A percentile compares a stretch with the other conserved stretches of the same genome.
Evolutionary conservation across 1,140 invertebrate genomes (phyloP).

Genomic region (Drosophila funebris): DNA sequence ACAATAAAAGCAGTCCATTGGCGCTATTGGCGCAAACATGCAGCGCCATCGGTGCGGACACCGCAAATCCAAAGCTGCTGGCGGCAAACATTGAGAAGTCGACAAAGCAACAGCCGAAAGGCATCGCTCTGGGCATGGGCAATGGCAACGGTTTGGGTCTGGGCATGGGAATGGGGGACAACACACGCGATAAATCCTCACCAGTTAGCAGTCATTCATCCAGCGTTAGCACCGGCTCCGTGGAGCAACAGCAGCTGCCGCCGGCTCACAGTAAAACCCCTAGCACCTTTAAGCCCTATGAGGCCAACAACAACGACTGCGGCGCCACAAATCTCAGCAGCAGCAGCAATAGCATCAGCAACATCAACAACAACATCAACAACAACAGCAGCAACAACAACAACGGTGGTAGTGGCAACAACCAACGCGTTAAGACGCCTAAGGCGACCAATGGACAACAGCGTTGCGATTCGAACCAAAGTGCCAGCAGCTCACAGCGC

Average conservation of each 20-base stretch:
- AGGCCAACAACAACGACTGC: conserved; percentile 84
- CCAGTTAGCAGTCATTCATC: conserved; percentile 83
- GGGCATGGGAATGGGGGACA: conserved; percentile 47
- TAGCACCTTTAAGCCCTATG: conserved; percentile 88
- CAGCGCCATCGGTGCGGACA: conserved; percentile 96
- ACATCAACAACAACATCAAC: conserved; percentile 59
- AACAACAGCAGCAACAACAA: conserved; percentile 53
- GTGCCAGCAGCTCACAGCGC: conserved; percentile 80
- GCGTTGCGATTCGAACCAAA: conserved; percentile 83
- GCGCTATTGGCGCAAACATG: conserved; percentile 97
- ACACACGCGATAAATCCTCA: conserved; percentile 86
- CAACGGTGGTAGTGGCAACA: conserved; percentile 15
- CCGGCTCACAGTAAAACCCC: conserved; percentile 59
- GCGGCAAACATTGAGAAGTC: conserved; percentile 88
- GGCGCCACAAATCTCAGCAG: conserved; percentile 80
- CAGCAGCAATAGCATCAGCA: conserved; percentile 55
- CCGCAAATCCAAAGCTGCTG: conserved; percentile 88
- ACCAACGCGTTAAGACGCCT: conserved; percentile 70
- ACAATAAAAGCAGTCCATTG: conserved; percentile 97
- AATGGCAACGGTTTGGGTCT: conserved; percentile 33
- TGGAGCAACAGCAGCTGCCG: conserved; percentile 78
- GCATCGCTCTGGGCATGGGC: conserved; percentile 3
- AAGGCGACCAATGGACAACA: conserved; percentile 67
- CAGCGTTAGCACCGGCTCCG: conserved; percentile 79
- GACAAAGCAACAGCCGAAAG: conserved; percentile 84